These are phyloP conservation scores for Trichonephila clavata DNA, from an alignment of 1,140 invertebrate species.

Conservation along the genomic window DNA sequence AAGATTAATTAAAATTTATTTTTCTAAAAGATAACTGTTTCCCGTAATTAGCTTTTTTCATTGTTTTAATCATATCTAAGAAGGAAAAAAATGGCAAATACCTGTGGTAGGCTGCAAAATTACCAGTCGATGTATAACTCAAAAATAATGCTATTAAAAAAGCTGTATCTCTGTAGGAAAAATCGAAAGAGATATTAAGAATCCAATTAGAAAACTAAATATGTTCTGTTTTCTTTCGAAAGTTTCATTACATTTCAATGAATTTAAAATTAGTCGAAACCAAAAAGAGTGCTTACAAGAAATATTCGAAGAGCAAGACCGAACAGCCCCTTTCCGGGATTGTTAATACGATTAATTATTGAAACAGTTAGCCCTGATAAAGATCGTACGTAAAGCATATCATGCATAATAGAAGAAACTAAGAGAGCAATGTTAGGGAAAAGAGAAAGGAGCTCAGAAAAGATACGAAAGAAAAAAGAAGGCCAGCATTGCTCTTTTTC, in stretches of 20 bases:
- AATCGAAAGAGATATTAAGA: constrained; percentile 63
- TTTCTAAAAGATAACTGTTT: constrained; percentile 46
- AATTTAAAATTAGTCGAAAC: constrained; percentile 72
- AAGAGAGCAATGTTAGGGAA: constrained; percentile 46
- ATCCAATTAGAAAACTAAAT: constrained; percentile 75
- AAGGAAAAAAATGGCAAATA: not conserved
- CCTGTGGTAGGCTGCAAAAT: not conserved
- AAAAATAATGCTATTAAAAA: constrained; percentile 28
- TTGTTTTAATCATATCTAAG: constrained; percentile 58
- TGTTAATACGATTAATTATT: constrained; percentile 76
- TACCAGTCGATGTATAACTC: not conserved
- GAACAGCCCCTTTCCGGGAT: constrained; percentile 23
- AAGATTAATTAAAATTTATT: constrained; percentile 64
- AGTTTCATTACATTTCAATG: constrained; percentile 74
- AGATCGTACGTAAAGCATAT: constrained; percentile 68
- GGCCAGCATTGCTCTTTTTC: constrained; percentile 34
- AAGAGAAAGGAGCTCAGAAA: constrained; percentile 8
- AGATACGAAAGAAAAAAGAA: constrained; percentile 33
- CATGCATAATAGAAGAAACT: constrained; percentile 75
- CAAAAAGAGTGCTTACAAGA: constrained; percentile 49
- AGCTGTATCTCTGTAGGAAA: constrained; percentile 25
- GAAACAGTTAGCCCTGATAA: constrained; percentile 68
- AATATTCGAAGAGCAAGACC: constrained; percentile 40
- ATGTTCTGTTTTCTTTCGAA: constrained; percentile 61
- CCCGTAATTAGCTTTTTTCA: constrained; percentile 52